Percentiles rank a stretch among this genome's conserved stretches.
Conservation (phyloP, 2,888 invertebrate species). For the Gari tellinella region DNA sequence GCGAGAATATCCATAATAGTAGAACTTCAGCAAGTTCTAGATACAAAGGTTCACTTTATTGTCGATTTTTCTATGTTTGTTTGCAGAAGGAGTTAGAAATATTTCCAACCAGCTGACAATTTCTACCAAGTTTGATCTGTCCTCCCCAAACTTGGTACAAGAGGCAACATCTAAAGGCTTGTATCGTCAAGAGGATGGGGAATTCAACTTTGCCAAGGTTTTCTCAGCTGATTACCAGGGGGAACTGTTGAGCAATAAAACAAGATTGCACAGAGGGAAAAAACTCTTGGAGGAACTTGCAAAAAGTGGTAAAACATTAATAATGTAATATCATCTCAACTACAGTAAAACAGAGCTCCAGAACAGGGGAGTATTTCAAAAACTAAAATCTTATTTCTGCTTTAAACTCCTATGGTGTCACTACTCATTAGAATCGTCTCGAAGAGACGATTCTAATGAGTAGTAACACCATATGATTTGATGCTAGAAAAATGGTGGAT, state of each 20-base stretch:
- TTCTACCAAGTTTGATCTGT: constrained; percentile 71
- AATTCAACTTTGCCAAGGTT: constrained; percentile 75
- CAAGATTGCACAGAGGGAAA: constrained; percentile 65
- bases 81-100: constrained; percentile 77
- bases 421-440: too few relatives aligned
- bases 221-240: constrained; percentile 59
- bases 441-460: too few relatives aligned
- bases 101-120: constrained; percentile 80
- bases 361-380: too few relatives aligned
- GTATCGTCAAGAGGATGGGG: constrained; percentile 72
- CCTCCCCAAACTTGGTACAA: constrained; percentile 72
- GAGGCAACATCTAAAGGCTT: constrained; percentile 68
- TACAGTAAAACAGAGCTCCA: too few relatives aligned
- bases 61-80: constrained; percentile 3
- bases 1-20: too few relatives aligned
- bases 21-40: too few relatives aligned
- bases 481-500: too few relatives aligned
- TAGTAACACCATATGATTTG: too few relatives aligned
- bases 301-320: constrained; percentile 61
- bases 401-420: too few relatives aligned
- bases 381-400: too few relatives aligned
- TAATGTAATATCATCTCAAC: too few relatives aligned
- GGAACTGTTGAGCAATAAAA: constrained; percentile 21
- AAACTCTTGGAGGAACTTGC: constrained; percentile 68
- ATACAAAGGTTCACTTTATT: too few relatives aligned